Evolutionary conservation across 53 echinoderm and acorn worm genomes (phyloP), one percentile per base, ranked within the genome.

Genomic region (Stichopus horrens): DNA sequence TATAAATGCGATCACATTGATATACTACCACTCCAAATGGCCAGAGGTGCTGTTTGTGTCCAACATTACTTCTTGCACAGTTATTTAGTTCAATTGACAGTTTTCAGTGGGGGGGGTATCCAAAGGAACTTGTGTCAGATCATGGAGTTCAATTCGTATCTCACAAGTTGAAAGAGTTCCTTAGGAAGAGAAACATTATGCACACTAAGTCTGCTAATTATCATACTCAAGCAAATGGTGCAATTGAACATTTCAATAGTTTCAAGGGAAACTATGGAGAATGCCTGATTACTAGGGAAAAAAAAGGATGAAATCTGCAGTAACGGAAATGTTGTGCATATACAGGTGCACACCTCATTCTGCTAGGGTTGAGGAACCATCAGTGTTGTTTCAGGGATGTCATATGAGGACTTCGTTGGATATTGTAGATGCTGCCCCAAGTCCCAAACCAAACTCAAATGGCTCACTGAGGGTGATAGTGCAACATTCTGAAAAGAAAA

Each of bases 401-500:
- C 58, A 59, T 4, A 83, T 83, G 83, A 59, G 58, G 19, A 83
- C 83, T 8, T 59, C 19, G 19, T 7, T 83, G 5, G 59, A 83
- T 60, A 59, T 83, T 68, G 68, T 68, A 68, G 68, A 14, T 9
- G 68, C 10, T 86, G 74, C 74, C 87, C 53, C 76, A 86, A 52
- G 60, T 83, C 11, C 79, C 89, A 63, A 89, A 86, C 9, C 82
- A 56, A 19, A 83, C 55, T 80, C 92, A 89, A 54, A 60, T 60
- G 9, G 77, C 79, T 23, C n/a, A 68, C 68, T 68, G 68, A 68
- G 68, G 68, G 68, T 18, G 68, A 68, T 16, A 14, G 68, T 68
- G 68, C 5, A 10, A 68, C 11, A 68, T 19, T 18, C 68, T 14
- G 16, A 68, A 68, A 9, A 5, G n/a, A n/a, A n/a, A n/a, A n/a